These are phyloP conservation scores for Pollicipes pollicipes DNA, from an alignment of 1,140 invertebrate species.

Conservation along the genomic window DNA sequence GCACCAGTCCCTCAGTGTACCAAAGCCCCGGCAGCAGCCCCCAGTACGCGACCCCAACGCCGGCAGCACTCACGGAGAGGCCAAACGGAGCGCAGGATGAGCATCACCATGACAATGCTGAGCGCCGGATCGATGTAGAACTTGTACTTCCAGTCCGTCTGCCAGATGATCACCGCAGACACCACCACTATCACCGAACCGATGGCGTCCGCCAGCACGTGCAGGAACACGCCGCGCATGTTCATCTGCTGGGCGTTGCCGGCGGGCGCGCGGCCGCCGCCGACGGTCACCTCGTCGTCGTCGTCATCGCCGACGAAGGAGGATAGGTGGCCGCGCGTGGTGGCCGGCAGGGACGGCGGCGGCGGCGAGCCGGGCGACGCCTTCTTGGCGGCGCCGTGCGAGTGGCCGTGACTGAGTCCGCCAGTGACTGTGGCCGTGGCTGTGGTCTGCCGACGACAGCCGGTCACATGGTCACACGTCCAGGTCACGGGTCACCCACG, in stretches of 20 bases:
- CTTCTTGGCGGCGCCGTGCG: slow-evolving; percentile 15
- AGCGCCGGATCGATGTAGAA: slow-evolving; percentile 86
- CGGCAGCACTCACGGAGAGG: slow-evolving; percentile 35
- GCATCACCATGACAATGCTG: slow-evolving; percentile 58
- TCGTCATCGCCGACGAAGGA: slow-evolving; percentile 6
- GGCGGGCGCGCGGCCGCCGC: slow-evolving; percentile 10
- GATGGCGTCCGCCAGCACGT: slow-evolving; percentile 88
- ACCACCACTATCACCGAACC: slow-evolving; percentile 92
- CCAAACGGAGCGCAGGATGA: slow-evolving; percentile 70
- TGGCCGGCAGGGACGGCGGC: neutral
- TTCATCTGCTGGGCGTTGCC: slow-evolving; percentile 69
- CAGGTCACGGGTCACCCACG: no score
- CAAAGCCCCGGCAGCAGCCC: no score
- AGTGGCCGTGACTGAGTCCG: slow-evolving; percentile 19
- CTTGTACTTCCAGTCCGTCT: slow-evolving; percentile 55
- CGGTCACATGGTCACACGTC: no score
- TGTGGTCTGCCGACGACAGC: slow-evolving; percentile 40
- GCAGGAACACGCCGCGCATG: slow-evolving; percentile 92
- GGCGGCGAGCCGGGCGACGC: neutral
- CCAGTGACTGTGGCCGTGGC: slow-evolving; percentile 18
- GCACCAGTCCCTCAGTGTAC: no score
- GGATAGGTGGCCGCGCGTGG: slow-evolving; percentile 8
- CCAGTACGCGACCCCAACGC: no score
- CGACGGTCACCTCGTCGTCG: neutral
- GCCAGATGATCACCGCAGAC: slow-evolving; percentile 75